Base-by-base conservation (phyloP, 2,113 vertebrate species). In the Embiotoca jacksoni region DNA sequence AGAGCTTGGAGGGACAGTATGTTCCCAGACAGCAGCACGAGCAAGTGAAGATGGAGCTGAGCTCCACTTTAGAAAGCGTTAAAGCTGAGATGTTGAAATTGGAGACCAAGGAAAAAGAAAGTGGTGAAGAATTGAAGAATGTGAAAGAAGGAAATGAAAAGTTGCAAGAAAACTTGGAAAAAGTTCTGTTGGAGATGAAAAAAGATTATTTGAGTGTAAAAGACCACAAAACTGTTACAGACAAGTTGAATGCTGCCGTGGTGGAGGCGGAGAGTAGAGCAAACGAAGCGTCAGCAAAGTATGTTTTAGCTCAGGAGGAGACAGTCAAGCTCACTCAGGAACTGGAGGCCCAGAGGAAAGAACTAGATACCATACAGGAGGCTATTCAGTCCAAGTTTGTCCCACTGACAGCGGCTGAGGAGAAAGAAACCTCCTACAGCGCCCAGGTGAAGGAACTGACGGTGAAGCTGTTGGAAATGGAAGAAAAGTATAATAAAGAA, bases 351-450 rank as follows among this genome's bases (percentile, higher is more conserved):
- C 98, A 99, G 86, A 98, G 94, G 83, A 96, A 89, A 78, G 97
- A 99, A 13, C 95, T 99, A 0, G 98, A 98, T 73, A 96, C 95
- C 0, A 96, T 99, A 41, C 97, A 98, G 1, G 96, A 97, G 39
- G 98, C 97, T 47, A 96, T 99, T 76, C 92, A 93, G 75, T 94
- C 95, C 0, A 98, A 95, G 75, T 99, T 98, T 0, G 92, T 97
- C 2, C 97, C 96, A 0, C 65, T 96, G 23, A 76, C 91, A 50
- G 91, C 90, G 30, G 78, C 96, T 0, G 91, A 96, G 85, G 96
- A 96, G 63, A 95, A 93, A 14, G 96, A 98, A 33, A 92, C 86
- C 39, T 87, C 88, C 16, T 96, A 96, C 15, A 93, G 93, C 6
- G 80, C 84, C n/a, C 77, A 84, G 0, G 75, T 96, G 71, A 90